Base-by-base conservation (phyloP, 2,113 vertebrate species). In the Semnornis frantzii region DNA sequence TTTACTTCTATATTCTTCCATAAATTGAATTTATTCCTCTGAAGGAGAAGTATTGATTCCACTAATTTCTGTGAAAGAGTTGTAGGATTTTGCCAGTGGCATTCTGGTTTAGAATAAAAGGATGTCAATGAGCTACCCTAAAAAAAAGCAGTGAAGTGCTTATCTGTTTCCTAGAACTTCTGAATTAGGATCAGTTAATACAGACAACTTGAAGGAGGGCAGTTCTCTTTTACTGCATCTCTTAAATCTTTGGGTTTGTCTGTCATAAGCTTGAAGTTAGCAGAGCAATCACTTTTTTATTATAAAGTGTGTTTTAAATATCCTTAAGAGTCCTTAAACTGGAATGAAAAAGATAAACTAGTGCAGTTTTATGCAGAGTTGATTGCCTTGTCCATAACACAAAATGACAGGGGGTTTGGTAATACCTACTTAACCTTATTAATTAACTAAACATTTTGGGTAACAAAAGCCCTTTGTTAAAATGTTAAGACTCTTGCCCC, bases 371-470 rank as follows among this genome's bases (percentile, higher is more conserved):
- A 72, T 0, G 0, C 30, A 19, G 54, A 62, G 42, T 76, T 91
- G 76, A 88, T 90, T 77, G 63, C 82, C 30, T 63, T 65, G n/a
- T 78, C 42, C 6, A 2, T 91, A 95, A 93, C 54, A 91, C 71
- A 69, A 75, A 93, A 69, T 91, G 87, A 91, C 94, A 95, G 80
- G 16, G 23, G 92, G 93, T 78, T 91, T 91, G 65, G 94, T 95
- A 95, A 94, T 95, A 93, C 85, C 82, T 90, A 83, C 92, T 94
- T 97, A 95, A 79, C 93, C 93, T 97, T 92, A 91, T 90, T 94
- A 94, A 92, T 90, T 92, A 93, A 95, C 92, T 93, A 94, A 94
- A 91, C 24, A 44, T 86, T 93, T 93, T 93, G 58, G 34, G 12
- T 94, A 90, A 95, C 82, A 92, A 85, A 94, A 95, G 58, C 79